Conservation (phyloP, 2,113 vertebrate genomes). For the Cochlearius cochlearius region DNA sequence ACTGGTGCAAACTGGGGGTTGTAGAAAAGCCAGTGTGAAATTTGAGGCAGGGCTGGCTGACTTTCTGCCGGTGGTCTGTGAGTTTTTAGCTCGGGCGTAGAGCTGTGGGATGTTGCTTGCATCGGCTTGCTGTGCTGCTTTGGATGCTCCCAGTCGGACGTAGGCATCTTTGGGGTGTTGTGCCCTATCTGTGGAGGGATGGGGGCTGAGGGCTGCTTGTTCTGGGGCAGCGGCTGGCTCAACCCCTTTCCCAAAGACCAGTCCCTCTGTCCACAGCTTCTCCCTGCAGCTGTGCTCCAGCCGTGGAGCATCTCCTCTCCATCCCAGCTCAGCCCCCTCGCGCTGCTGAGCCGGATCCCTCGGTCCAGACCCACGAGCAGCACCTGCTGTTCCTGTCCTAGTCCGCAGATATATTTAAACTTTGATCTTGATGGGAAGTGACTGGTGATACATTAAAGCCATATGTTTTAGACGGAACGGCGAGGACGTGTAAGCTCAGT, state of each 20-base stretch:
- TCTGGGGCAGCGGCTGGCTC: not conserved
- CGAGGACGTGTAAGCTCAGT: slow-evolving; percentile 57
- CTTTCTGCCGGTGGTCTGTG: not conserved
- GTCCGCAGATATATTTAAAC: slow-evolving; percentile 14
- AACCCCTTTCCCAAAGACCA: not conserved
- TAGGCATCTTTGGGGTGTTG: not conserved
- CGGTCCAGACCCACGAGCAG: not conserved
- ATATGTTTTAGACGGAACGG: slow-evolving; percentile 36
- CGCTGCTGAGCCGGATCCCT: not conserved
- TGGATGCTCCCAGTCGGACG: not conserved
- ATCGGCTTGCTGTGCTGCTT: not conserved
- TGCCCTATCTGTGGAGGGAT: fast-evolving
- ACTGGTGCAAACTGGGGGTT: not conserved
- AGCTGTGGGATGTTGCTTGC: not conserved
- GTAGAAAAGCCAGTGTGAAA: not conserved
- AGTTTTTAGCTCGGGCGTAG: not conserved
- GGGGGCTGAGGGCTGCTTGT: too few species aligned
- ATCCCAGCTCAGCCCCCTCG: not conserved
- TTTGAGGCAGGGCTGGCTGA: not conserved
- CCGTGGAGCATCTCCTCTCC: not conserved
- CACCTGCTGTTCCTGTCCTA: slow-evolving; percentile 14
- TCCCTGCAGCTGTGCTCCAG: not conserved
- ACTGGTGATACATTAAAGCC: slow-evolving; percentile 56
- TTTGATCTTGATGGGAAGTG: slow-evolving; percentile 57
- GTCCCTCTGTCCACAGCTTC: not conserved